These are phyloP conservation scores for Drosophila neocordata DNA, from an alignment of 1,140 invertebrate species.

Conservation along the genomic window DNA sequence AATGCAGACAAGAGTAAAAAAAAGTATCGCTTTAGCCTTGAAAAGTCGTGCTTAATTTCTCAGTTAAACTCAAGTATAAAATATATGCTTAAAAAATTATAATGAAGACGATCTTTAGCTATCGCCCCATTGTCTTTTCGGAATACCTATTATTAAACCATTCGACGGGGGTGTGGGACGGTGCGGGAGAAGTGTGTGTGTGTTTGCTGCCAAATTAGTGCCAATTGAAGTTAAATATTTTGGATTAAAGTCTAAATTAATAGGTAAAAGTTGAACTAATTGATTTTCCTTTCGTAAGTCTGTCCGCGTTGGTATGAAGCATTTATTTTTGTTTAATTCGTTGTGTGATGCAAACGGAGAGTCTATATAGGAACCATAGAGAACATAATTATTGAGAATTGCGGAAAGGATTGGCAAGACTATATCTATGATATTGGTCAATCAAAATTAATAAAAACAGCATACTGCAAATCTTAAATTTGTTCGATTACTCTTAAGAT, in stretches of 20 bases:
- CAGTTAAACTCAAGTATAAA: slow-evolving; percentile 73
- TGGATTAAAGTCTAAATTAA: slow-evolving; percentile 44
- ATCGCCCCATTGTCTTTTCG: slow-evolving; percentile 47
- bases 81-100: slow-evolving; percentile 76
- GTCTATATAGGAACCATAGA: too few relatives aligned
- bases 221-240: slow-evolving; percentile 54
- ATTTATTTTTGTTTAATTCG: too few relatives aligned
- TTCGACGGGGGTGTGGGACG: not conserved
- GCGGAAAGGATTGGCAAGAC: too few relatives aligned
- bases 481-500: too few relatives aligned
- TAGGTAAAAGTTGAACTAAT: slow-evolving; percentile 48
- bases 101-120: slow-evolving; percentile 54
- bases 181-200: not conserved
- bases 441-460: too few relatives aligned
- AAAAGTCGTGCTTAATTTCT: slow-evolving; percentile 80
- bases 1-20: slow-evolving; percentile 49
- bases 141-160: slow-evolving; percentile 11
- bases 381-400: too few relatives aligned
- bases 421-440: too few relatives aligned
- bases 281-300: not conserved
- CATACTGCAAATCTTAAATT: too few relatives aligned
- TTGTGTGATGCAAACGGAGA: too few relatives aligned
- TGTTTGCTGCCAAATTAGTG: slow-evolving; percentile 49
- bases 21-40: slow-evolving; percentile 50
- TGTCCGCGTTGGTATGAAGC: not conserved